phyloP scores from a whole-genome alignment of 2,888 invertebrate genomes.

The Dione juno region DNA sequence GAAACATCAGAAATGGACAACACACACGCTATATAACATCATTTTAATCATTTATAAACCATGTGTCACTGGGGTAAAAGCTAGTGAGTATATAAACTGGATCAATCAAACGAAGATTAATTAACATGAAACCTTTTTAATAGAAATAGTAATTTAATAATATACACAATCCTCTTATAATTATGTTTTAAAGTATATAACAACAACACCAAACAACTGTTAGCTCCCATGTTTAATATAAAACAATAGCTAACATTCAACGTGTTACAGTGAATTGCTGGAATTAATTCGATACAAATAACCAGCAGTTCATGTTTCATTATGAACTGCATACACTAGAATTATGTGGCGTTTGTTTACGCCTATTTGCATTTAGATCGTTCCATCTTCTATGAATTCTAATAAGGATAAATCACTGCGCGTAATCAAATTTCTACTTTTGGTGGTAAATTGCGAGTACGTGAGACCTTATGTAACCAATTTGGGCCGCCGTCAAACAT shows the following conservation, averaged over 20 bases:
- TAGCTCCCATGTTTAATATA: constrained; percentile 13
- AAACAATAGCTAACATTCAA: constrained; percentile 27
- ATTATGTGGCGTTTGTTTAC: constrained; percentile 61
- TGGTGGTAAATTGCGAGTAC: constrained; percentile 46
- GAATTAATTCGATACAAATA: constrained; percentile 38
- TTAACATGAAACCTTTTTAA: not conserved
- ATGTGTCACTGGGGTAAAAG: too few species aligned
- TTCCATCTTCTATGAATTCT: constrained; percentile 62
- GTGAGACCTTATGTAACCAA: constrained; percentile 51
- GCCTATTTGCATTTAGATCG: constrained; percentile 70
- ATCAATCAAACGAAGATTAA: not conserved
- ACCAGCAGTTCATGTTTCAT: constrained; percentile 36
- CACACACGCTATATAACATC: too few species aligned
- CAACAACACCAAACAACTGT: constrained; percentile 18
- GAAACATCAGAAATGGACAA: too few species aligned
- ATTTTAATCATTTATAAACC: too few species aligned
- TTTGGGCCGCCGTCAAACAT: constrained; percentile 51
- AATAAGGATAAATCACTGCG: constrained; percentile 64
- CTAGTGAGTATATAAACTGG: not conserved
- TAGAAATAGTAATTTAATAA: not conserved
- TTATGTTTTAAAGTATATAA: not conserved
- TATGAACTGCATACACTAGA: constrained; percentile 37
- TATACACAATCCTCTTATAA: constrained; percentile 5
- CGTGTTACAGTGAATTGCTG: constrained; percentile 29
- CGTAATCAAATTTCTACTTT: constrained; percentile 58